Percentiles rank a stretch among this genome's conserved stretches.
Evolutionary conservation across 2,797 vertebrate genomes (phyloP).

Genomic region (Naso thynnoides): DNA sequence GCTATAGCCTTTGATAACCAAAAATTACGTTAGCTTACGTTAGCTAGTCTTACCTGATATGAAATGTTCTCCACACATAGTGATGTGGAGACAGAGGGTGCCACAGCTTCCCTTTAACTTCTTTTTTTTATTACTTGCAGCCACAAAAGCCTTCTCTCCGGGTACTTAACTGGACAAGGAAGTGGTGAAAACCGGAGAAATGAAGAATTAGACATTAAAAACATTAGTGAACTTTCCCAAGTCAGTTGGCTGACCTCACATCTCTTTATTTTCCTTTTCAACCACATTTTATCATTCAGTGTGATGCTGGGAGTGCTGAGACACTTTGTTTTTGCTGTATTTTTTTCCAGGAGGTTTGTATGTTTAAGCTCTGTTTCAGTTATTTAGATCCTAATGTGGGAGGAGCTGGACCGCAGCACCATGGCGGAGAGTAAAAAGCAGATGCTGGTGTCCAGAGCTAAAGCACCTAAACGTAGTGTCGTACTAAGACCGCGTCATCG

Average conservation of each 20-base stretch:
- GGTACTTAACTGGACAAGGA: too few relatives aligned
- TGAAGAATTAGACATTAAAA: too few relatives aligned
- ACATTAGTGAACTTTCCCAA: not conserved
- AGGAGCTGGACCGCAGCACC: slow-evolving; percentile 94
- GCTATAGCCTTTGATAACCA: too few relatives aligned
- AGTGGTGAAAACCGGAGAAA: too few relatives aligned
- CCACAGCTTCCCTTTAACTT: too few relatives aligned
- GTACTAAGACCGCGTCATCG: slow-evolving; percentile 96
- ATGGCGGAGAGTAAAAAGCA: slow-evolving; percentile 96
- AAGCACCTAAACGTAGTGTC: slow-evolving; percentile 95
- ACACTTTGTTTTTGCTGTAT: not conserved
- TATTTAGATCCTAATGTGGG: slow-evolving; percentile 93
- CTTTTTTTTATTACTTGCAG: too few relatives aligned
- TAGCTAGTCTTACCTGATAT: too few relatives aligned
- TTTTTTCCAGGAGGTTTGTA: too few relatives aligned
- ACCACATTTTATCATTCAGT: not conserved
- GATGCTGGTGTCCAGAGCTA: slow-evolving; percentile 97
- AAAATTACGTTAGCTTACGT: too few relatives aligned
- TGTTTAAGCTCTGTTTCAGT: rapidly evolving
- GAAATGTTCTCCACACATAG: too few relatives aligned
- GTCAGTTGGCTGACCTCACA: not conserved
- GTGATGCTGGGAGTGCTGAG: not conserved
- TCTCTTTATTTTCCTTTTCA: not conserved
- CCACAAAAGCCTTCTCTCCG: too few relatives aligned
- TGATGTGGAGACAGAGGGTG: too few relatives aligned